Percentiles rank a stretch among this genome's conserved stretches.
Conservation (phyloP, 2,888 invertebrate genomes). For the Lithophane semibrunnea region DNA sequence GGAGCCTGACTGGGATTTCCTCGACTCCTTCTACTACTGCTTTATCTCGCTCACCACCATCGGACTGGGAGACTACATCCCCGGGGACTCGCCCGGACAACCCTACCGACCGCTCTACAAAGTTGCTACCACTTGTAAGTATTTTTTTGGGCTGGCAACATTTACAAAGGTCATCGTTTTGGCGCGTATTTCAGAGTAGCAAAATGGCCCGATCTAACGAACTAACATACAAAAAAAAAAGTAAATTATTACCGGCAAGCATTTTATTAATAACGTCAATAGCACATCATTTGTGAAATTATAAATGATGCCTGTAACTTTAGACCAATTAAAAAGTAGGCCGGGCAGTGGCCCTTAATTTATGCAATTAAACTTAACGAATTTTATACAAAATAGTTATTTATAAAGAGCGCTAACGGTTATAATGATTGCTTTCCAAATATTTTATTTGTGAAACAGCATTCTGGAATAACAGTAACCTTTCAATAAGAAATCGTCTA, state of each 20-base stretch:
- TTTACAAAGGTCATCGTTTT: background rate
- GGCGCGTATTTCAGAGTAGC: background rate
- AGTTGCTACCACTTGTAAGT: conserved; percentile 94
- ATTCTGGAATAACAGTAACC: too few species aligned
- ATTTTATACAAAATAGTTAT: background rate
- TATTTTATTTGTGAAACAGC: background rate
- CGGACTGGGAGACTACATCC: conserved; percentile 97
- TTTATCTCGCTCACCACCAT: conserved; percentile 97
- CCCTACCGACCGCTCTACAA: conserved; percentile 95
- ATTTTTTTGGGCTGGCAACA: conserved; percentile 21
- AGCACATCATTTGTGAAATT: conserved; percentile 11
- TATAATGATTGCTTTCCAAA: conserved; percentile 1
- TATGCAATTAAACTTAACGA: conserved; percentile 21
- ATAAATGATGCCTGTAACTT: conserved; percentile 21
- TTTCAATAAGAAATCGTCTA: too few species aligned
- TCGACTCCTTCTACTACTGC: conserved; percentile 97
- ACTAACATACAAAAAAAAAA: background rate
- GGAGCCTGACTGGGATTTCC: conserved; percentile 95
- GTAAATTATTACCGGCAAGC: background rate
- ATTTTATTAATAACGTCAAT: background rate
- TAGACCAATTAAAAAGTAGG: conserved; percentile 35
- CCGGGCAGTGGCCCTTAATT: background rate
- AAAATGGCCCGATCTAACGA: background rate
- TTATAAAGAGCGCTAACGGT: background rate
- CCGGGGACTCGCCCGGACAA: conserved; percentile 94